phyloP scores from a whole-genome alignment of 2,113 vertebrate genomes.

The Ciconia stormi region DNA sequence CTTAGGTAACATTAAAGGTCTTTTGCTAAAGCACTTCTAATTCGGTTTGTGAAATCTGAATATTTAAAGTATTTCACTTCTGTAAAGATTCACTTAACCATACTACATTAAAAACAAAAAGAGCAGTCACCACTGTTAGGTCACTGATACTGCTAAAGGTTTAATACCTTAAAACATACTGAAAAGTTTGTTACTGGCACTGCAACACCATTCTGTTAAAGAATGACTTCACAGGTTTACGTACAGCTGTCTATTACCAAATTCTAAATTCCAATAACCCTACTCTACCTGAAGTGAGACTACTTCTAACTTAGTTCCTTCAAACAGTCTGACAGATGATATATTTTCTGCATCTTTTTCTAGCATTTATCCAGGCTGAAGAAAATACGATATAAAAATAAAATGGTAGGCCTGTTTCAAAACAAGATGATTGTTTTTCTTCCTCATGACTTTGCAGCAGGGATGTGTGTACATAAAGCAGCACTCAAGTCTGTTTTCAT shows the following conservation, averaged over 20 bases:
- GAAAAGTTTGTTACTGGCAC: neutral
- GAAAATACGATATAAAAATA: neutral
- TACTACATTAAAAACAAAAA: neutral
- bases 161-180: neutral
- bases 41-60: neutral
- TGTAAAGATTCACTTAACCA: neutral
- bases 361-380: neutral
- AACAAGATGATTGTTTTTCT: neutral
- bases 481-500: neutral
- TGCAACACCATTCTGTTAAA: neutral
- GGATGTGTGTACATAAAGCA: neutral
- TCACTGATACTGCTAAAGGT: neutral
- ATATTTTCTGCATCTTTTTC: neutral
- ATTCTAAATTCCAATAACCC: neutral
- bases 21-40: neutral
- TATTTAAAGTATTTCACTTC: neutral
- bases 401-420: neutral
- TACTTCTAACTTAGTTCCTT: neutral
- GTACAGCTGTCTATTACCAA: neutral
- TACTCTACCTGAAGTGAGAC: neutral
- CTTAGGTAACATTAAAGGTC: neutral
- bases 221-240: neutral
- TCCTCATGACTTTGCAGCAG: neutral
- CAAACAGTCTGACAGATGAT: neutral
- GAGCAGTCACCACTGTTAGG: neutral